phyloP scores from a whole-genome alignment of 1,140 invertebrate genomes.

The Orius insidiosus region DNA sequence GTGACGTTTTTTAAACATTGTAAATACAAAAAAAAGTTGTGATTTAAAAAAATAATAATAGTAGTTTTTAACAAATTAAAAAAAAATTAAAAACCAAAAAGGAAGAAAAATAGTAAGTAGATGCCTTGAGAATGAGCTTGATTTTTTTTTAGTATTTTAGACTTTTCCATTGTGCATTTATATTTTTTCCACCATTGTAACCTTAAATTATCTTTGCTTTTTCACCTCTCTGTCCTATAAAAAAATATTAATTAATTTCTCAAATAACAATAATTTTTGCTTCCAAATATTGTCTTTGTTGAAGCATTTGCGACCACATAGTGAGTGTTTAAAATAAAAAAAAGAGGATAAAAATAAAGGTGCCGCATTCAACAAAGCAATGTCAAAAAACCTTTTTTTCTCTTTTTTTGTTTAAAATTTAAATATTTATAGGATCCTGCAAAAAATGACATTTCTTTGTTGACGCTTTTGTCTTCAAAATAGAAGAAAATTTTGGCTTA shows the following conservation, averaged over 20 bases:
- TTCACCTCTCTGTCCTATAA: constrained; percentile 2
- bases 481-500: not conserved
- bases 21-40: no score
- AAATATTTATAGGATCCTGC: constrained; percentile 2
- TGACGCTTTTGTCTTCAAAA: constrained; percentile 17
- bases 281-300: constrained; percentile 15
- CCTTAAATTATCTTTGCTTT: constrained; percentile 8
- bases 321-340: constrained; percentile 14
- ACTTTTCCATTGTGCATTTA: constrained; percentile 12
- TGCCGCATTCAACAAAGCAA: constrained; percentile 21
- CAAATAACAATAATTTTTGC: constrained; percentile 3
- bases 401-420: constrained; percentile 7
- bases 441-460: constrained; percentile 23
- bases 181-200: constrained; percentile 7
- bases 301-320: constrained; percentile 17
- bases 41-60: no score
- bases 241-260: constrained; percentile 4
- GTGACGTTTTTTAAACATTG: no score
- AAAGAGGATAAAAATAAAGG: not conserved
- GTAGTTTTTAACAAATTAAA: no score
- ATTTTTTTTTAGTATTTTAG: constrained; percentile 12
- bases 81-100: no score
- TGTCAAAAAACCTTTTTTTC: constrained; percentile 19
- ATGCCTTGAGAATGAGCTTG: constrained; percentile 17
- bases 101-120: constrained; percentile 1